Percentiles rank a stretch among this genome's conserved stretches.
Conservation (phyloP, 2,888 invertebrate species). For the Drosophila neoperkinsi region DNA sequence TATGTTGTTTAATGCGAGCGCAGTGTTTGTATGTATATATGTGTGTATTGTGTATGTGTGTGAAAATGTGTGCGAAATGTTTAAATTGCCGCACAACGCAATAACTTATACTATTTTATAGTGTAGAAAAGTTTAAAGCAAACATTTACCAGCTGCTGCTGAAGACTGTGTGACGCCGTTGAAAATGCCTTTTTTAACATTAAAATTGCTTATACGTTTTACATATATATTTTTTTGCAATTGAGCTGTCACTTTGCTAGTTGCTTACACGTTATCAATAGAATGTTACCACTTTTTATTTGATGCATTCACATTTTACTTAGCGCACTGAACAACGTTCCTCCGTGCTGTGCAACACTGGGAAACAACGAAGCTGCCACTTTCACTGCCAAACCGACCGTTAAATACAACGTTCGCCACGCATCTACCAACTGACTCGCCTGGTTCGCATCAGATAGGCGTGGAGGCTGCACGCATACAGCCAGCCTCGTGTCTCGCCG, state of each 20-base stretch:
- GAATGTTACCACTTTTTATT: constrained; percentile 34
- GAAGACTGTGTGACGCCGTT: constrained; percentile 9
- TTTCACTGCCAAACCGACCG: constrained; percentile 83
- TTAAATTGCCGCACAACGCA: constrained; percentile 46
- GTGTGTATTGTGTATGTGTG: background rate
- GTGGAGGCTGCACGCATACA: constrained; percentile 64
- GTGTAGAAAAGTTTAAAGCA: constrained; percentile 32
- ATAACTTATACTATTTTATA: constrained; percentile 57
- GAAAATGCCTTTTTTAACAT: background rate
- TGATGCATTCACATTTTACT: constrained; percentile 4
- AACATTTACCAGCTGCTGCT: constrained; percentile 41
- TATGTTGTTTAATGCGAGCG: constrained; percentile 58
- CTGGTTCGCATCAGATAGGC: constrained; percentile 68
- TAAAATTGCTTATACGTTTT: background rate
- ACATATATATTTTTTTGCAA: background rate
- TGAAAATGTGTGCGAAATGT: constrained; percentile 15
- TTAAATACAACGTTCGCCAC: constrained; percentile 84
- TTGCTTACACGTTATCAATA: constrained; percentile 14
- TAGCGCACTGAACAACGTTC: constrained; percentile 23
- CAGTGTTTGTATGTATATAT: background rate
- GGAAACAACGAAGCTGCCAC: constrained; percentile 45
- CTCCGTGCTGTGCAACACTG: constrained; percentile 12
- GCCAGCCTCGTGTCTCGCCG: constrained; percentile 46
- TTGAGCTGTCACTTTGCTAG: constrained; percentile 15
- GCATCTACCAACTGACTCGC: constrained; percentile 82